These are phyloP conservation scores for Myathropa florea DNA, from an alignment of 2,888 invertebrate genomes.

Conservation along the genomic window DNA sequence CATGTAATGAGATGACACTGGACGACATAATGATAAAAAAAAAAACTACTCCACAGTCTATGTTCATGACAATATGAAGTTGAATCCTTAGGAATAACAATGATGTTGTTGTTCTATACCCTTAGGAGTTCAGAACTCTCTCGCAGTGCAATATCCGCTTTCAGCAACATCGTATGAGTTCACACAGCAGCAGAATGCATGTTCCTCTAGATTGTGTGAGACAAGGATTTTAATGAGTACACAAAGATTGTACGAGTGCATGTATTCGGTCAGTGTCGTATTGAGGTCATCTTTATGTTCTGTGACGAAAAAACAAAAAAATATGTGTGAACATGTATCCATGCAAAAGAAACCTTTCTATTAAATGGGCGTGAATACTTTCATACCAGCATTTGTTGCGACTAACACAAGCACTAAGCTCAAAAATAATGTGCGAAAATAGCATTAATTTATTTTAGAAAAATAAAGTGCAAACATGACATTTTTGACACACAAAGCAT, in stretches of 20 bases:
- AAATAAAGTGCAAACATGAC: no score
- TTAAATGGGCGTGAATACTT: no score
- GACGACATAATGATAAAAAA: constrained; percentile 49
- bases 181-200: constrained; percentile 42
- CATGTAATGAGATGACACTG: constrained; percentile 54
- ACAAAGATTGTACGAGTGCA: constrained; percentile 45
- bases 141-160: constrained; percentile 66
- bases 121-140: constrained; percentile 56
- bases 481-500: no score
- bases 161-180: constrained; percentile 42
- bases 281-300: constrained; percentile 58
- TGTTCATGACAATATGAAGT: constrained; percentile 59
- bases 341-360: no score
- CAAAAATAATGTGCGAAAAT: no score
- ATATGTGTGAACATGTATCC: neutral
- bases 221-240: constrained; percentile 64
- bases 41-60: constrained; percentile 38
- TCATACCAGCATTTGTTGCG: no score
- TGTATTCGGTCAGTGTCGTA: constrained; percentile 66
- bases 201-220: constrained; percentile 36
- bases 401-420: no score
- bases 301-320: constrained; percentile 2
- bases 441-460: no score
- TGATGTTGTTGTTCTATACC: constrained; percentile 63
- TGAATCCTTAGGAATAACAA: constrained; percentile 62